Evolutionary conservation across 2,888 invertebrate species (phyloP), one percentile per base, ranked within the genome.

Genomic region (Apodemia mormo): DNA sequence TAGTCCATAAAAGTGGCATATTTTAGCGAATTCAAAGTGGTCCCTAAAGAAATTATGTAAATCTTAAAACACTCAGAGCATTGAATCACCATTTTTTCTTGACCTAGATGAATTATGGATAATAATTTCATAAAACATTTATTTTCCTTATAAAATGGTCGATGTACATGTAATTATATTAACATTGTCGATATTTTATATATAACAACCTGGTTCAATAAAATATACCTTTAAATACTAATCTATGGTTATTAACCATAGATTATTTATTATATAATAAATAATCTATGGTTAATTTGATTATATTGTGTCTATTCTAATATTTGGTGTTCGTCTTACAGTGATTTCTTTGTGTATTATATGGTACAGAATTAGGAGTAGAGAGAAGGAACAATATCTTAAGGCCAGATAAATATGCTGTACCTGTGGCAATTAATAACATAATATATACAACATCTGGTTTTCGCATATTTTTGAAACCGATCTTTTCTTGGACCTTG

Each of bases 301-400:
- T 67, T 56, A 37, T 54, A 33, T 33, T 10, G 52, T 56, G 37
- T 67, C 52, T 22, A 56, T 37, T 29, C 67, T 67, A 67, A 54
- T 37, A 22, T 67, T 64, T 68, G 61, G 61, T 68, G 68, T 68
- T 68, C 14, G 29, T 45, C 61, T 68, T 68, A 68, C 61, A 68
- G 61, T 68, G 40, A 40, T 40, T 61, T 61, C 61, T 64, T 30
- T 40, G 40, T 68, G 40, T 49, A 68, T 22, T 49, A 68, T 68
- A 49, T 61, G 56, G 40, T 64, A 68, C 43, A 56, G n/a, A 37
- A 22, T 56, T 22, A n/a, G 22, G 56, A 49, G 10, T 61, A 61
- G 64, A 37, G 29, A 56, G 56, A 56, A 56, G 56, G 56, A 22
- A 40, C 40, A 40, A 40, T 37, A 37, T 37, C 37, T 37, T 37